Base-by-base conservation (phyloP, 2,797 vertebrate species). In the Apodemus agrarius region DNA sequence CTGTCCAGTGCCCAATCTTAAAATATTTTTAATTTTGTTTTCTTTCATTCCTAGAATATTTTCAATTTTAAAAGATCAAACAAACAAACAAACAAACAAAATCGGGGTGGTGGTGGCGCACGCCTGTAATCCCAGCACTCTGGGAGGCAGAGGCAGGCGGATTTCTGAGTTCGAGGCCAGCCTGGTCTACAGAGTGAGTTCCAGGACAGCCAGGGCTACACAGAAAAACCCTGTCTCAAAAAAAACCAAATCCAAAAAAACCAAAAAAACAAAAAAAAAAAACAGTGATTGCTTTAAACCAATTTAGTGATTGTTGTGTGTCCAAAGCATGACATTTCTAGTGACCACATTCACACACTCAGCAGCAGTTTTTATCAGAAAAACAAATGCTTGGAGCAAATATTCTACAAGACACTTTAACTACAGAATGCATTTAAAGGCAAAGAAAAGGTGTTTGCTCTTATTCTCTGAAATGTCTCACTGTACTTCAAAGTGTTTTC, bases 41-140 rank as follows among this genome's bases (percentile, higher is more conserved):
- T 67, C 63, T 67, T 67, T 67, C 65, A 67, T 67, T 34, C 31
- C 65, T 34, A 34, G 65, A 67, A 65, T 91, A 91, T 89, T 61
- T 92, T 97, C 57, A 19, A 37, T 83, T 89, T 83, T 78, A 83
- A 72, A 52, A 74, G 11, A 29, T 80, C n/a, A n/a, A n/a, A n/a
- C n/a, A n/a, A n/a, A n/a, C n/a, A n/a, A n/a, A n/a, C n/a, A n/a
- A n/a, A n/a, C n/a, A n/a, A n/a, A n/a, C n/a, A n/a, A n/a, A n/a
- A n/a, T n/a, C n/a, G n/a, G n/a, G n/a, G n/a, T n/a, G n/a, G n/a
- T n/a, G n/a, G n/a, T n/a, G n/a, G n/a, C n/a, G n/a, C n/a, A n/a
- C n/a, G n/a, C n/a, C n/a, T n/a, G n/a, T n/a, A n/a, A n/a, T n/a
- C n/a, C n/a, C n/a, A n/a, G n/a, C n/a, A n/a, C n/a, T n/a, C n/a